phyloP scores from a whole-genome alignment of 2,113 vertebrate species.

The Zosterops lateralis region DNA sequence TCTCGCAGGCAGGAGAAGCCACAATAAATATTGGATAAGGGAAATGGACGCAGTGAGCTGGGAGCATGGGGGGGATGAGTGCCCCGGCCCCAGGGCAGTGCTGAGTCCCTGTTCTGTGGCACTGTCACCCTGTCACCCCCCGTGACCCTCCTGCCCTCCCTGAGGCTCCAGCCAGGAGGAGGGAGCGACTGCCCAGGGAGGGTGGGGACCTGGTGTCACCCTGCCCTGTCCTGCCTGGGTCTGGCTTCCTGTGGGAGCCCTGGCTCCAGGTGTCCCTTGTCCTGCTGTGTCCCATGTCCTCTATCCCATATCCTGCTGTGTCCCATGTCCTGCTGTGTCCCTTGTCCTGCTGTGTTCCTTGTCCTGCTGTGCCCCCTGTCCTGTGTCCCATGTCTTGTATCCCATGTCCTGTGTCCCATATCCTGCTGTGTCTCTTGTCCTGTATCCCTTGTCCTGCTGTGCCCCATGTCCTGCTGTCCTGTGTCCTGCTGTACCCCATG shows the following conservation, averaged over 20 bases:
- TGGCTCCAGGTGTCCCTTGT: background rate
- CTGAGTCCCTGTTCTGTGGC: fast-evolving
- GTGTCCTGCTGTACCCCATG: fast-evolving
- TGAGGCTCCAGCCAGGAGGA: background rate
- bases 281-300: background rate
- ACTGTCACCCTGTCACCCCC: background rate
- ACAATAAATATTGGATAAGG: background rate
- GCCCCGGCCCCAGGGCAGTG: fast-evolving
- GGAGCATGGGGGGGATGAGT: background rate
- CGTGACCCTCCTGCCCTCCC: background rate
- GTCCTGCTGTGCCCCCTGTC: background rate
- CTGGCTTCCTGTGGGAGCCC: background rate
- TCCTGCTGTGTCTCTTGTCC: background rate
- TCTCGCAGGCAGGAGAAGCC: background rate
- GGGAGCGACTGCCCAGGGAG: fast-evolving
- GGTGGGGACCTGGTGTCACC: background rate
- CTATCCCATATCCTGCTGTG: too few species aligned
- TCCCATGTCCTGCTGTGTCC: background rate
- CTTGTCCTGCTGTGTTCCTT: background rate
- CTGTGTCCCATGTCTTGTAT: background rate
- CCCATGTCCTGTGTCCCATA: background rate
- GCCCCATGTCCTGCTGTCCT: background rate
- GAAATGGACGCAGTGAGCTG: background rate
- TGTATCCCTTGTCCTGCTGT: background rate
- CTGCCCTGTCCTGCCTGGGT: background rate